Evolutionary conservation across 2,888 invertebrate species (phyloP).

Genomic region (Xestia xanthographa): DNA sequence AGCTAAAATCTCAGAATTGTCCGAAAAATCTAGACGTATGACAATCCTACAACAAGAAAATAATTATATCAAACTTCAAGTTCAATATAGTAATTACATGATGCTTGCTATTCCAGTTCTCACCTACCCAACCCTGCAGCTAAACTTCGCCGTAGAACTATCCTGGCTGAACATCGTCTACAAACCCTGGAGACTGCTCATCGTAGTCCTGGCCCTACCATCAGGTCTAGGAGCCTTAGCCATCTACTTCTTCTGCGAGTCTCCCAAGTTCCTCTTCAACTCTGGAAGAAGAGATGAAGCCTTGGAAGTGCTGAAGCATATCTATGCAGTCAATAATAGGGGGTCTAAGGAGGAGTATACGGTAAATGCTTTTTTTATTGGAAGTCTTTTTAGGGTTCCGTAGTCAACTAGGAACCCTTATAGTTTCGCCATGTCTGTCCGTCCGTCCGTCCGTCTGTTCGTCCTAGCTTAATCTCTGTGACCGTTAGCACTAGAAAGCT

Average conservation of each 20-base stretch:
- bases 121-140: conserved; percentile 92
- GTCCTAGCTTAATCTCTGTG: too few relatives aligned
- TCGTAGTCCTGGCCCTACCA: conserved; percentile 87
- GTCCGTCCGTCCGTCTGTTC: too few relatives aligned
- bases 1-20: too few relatives aligned
- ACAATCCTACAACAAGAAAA: not conserved
- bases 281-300: conserved; percentile 92
- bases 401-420: too few relatives aligned
- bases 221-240: conserved; percentile 90
- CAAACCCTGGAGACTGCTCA: conserved; percentile 94
- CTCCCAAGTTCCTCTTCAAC: conserved; percentile 94
- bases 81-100: not conserved
- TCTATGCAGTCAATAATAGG: conserved; percentile 80
- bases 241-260: conserved; percentile 92
- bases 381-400: too few relatives aligned
- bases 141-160: conserved; percentile 82
- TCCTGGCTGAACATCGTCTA: conserved; percentile 89
- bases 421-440: too few relatives aligned
- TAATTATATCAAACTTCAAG: not conserved
- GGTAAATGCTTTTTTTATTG: conserved; percentile 65
- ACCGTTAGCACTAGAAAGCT: too few relatives aligned
- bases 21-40: too few relatives aligned
- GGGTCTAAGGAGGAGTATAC: conserved; percentile 75
- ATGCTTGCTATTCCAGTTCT: conserved; percentile 86
- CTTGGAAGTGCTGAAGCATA: conserved; percentile 84